Percentiles rank a stretch among this genome's conserved stretches.
These are phyloP conservation scores for Trichogramma dendrolimi DNA, from an alignment of 2,888 invertebrate species.

Conservation along the genomic window DNA sequence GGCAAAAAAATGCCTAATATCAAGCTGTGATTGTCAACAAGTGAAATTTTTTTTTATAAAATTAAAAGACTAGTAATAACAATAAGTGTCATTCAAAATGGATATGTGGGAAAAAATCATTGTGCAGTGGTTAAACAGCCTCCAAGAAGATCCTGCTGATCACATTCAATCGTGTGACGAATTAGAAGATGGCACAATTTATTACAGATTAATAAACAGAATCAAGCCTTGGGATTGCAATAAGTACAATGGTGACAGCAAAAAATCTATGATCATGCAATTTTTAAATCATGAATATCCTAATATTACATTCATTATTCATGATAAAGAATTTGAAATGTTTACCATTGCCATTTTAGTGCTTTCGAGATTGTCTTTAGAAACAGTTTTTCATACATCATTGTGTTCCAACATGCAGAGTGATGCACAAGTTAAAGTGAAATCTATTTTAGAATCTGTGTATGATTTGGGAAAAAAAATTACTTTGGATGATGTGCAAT, in stretches of 20 bases:
- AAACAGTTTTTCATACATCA: slow-evolving; percentile 55
- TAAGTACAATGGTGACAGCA: not conserved
- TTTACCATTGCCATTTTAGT: slow-evolving; percentile 55
- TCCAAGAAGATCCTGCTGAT: not conserved
- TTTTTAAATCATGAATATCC: slow-evolving; percentile 51
- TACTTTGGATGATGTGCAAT: slow-evolving; percentile 51
- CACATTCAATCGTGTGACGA: slow-evolving; percentile 30
- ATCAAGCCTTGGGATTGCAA: slow-evolving; percentile 33
- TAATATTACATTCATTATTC: slow-evolving; percentile 48
- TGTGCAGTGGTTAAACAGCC: slow-evolving; percentile 25
- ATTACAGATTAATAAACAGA: slow-evolving; percentile 38
- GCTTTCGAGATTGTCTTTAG: slow-evolving; percentile 57
- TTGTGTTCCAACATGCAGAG: slow-evolving; percentile 57
- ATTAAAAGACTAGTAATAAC: too few relatives aligned
- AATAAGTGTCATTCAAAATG: slow-evolving; percentile 5
- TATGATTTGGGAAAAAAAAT: slow-evolving; percentile 54
- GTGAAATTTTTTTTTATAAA: too few relatives aligned
- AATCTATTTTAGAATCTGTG: slow-evolving; percentile 56
- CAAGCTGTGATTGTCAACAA: too few relatives aligned
- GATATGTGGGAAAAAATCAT: slow-evolving; percentile 19
- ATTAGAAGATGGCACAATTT: slow-evolving; percentile 37
- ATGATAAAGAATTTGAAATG: slow-evolving; percentile 46
- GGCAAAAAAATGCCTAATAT: too few relatives aligned
- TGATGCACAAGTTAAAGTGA: slow-evolving; percentile 57
- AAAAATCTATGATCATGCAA: slow-evolving; percentile 8